A percentile compares a stretch with the other conserved stretches of the same genome.
These are phyloP conservation scores for Panthera tigris DNA, from an alignment of 2,113 vertebrate species.

Conservation along the genomic window DNA sequence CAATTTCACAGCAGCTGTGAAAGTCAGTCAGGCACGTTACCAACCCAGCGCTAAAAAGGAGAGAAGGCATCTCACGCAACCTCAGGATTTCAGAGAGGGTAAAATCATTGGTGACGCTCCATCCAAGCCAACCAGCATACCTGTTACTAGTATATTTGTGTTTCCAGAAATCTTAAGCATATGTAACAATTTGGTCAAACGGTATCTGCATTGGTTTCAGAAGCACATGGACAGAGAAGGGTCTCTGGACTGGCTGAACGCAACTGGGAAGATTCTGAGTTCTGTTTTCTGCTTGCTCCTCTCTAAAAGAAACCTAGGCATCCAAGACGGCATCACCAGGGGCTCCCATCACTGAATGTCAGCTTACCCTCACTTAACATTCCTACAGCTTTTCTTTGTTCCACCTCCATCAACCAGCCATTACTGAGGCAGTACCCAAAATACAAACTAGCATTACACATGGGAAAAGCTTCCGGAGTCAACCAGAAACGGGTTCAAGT, in stretches of 20 bases:
- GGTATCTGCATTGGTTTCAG: not conserved
- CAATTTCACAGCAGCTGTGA: rapidly evolving
- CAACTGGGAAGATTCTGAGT: not conserved
- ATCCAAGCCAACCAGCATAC: not conserved
- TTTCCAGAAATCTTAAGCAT: not conserved
- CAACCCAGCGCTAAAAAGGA: not conserved
- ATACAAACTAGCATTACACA: not conserved
- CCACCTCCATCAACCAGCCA: not conserved
- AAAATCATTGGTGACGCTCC: not conserved
- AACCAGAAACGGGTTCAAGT: not conserved
- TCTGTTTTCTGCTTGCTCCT: not conserved
- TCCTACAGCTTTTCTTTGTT: not conserved
- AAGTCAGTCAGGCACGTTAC: not conserved
- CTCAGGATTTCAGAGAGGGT: not conserved
- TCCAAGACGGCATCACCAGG: not conserved
- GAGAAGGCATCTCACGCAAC: not conserved
- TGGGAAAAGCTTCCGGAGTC: not conserved
- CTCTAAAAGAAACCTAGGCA: not conserved
- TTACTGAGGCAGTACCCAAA: not conserved
- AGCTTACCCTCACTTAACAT: too few species aligned
- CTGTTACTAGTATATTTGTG: not conserved
- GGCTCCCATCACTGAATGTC: rapidly evolving
- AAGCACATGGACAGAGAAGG: not conserved
- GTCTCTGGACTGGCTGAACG: not conserved
- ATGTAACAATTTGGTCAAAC: not conserved